Evolutionary conservation across 1,140 invertebrate genomes (phyloP).

Genomic region (Sycobia sp.): DNA sequence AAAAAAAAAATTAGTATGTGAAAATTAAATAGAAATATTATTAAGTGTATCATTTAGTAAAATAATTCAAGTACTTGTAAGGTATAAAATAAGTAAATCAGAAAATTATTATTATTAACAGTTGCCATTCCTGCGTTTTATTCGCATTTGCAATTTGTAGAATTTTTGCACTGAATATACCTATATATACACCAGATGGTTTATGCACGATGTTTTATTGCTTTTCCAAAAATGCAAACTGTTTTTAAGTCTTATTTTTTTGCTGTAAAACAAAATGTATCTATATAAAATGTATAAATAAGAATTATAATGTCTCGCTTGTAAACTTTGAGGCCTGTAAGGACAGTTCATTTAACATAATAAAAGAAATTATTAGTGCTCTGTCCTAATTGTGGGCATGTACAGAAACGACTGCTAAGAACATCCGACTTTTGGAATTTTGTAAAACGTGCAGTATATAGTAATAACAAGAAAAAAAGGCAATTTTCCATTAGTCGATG

Average conservation of each 20-base stretch:
- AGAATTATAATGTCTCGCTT: too few species aligned
- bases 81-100: too few species aligned
- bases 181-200: background rate
- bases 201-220: background rate
- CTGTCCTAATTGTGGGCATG: background rate
- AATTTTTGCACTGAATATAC: slow-evolving; percentile 10
- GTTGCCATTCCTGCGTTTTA: slow-evolving; percentile 6
- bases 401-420: background rate
- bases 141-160: background rate
- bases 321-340: too few species aligned
- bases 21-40: too few species aligned
- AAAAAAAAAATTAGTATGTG: too few species aligned
- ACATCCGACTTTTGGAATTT: background rate
- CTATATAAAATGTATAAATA: background rate
- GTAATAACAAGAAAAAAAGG: too few species aligned
- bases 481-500: slow-evolving; percentile 13
- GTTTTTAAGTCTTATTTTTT: slow-evolving; percentile 1
- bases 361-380: background rate
- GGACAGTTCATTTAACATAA: too few species aligned
- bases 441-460: too few species aligned
- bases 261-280: background rate
- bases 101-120: background rate
- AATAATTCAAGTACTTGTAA: too few species aligned
- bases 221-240: background rate
- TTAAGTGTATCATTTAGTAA: too few species aligned